Percentiles rank a stretch among this genome's conserved stretches.
These are phyloP conservation scores for Macroramphosus scolopax DNA, from an alignment of 2,797 vertebrate genomes.

Conservation along the genomic window DNA sequence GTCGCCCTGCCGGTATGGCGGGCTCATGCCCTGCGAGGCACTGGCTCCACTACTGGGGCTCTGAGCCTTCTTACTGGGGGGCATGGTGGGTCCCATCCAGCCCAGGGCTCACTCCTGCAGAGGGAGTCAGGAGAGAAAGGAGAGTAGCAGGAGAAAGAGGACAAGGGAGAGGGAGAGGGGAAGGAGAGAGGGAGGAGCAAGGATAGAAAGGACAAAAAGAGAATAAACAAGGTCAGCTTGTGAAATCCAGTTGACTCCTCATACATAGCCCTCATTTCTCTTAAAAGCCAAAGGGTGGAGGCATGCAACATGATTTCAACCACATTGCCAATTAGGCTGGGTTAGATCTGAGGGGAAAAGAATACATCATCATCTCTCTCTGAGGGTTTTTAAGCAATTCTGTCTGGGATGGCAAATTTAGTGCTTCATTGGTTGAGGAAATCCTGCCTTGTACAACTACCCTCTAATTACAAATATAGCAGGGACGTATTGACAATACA, in stretches of 20 bases:
- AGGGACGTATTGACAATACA: slow-evolving; percentile 66
- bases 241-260: slow-evolving; percentile 33
- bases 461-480: slow-evolving; percentile 63
- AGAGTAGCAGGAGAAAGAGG: background rate
- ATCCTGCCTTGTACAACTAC: slow-evolving; percentile 57
- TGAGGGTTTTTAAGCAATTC: slow-evolving; percentile 38
- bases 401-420: slow-evolving; percentile 61
- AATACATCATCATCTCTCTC: slow-evolving; percentile 52
- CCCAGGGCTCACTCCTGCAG: slow-evolving; percentile 82
- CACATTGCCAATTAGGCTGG: slow-evolving; percentile 52
- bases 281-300: slow-evolving; percentile 49
- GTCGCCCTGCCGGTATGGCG: slow-evolving; percentile 80
- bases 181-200: background rate
- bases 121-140: slow-evolving; percentile 28
- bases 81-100: slow-evolving; percentile 99
- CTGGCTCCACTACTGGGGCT: slow-evolving; percentile 91
- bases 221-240: slow-evolving; percentile 39
- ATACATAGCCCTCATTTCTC: slow-evolving; percentile 32
- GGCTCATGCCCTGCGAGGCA: slow-evolving; percentile 88
- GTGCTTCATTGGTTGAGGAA: slow-evolving; percentile 65
- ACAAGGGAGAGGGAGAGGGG: background rate
- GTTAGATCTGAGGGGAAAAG: slow-evolving; percentile 44
- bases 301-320: slow-evolving; percentile 37
- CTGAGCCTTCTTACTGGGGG: slow-evolving; percentile 97
- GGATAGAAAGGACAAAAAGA: slow-evolving; percentile 6